Evolutionary conservation across 2,888 invertebrate species (phyloP).

Genomic region (Lutraria lutraria): DNA sequence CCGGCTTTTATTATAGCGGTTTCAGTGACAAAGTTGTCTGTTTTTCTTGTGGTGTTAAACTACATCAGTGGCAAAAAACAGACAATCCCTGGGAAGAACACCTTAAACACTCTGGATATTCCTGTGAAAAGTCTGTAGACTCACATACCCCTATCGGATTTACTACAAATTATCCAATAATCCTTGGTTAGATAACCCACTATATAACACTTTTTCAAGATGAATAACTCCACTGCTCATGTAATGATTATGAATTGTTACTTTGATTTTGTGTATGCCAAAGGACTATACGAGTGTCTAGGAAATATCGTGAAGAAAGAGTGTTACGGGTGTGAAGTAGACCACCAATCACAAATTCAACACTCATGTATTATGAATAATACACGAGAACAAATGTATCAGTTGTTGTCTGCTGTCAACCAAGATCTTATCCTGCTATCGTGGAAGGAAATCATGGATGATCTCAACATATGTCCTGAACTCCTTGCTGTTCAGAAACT

Average conservation of each 20-base stretch:
- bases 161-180: too few relatives aligned
- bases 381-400: slow-evolving; percentile 38
- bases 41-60: slow-evolving; percentile 6
- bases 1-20: slow-evolving; percentile 27
- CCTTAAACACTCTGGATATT: slow-evolving; percentile 9
- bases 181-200: not conserved
- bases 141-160: too few relatives aligned
- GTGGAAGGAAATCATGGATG: not conserved
- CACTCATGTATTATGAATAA: slow-evolving; percentile 57
- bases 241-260: slow-evolving; percentile 33
- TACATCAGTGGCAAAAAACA: slow-evolving; percentile 16
- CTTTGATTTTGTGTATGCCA: slow-evolving; percentile 43
- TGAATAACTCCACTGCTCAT: slow-evolving; percentile 29
- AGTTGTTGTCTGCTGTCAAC: not conserved
- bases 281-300: slow-evolving; percentile 28
- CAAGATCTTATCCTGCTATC: not conserved
- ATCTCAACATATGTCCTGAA: slow-evolving; percentile 11
- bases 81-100: slow-evolving; percentile 34
- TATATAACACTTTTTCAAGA: slow-evolving; percentile 20
- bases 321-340: slow-evolving; percentile 60
- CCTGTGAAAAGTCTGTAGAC: too few relatives aligned
- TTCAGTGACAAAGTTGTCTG: slow-evolving; percentile 24
- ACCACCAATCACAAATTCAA: slow-evolving; percentile 56
- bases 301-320: slow-evolving; percentile 30
- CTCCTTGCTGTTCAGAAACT: not conserved